These are phyloP conservation scores for Albula glossodonta DNA, from an alignment of 2,113 vertebrate species.

Conservation along the genomic window DNA sequence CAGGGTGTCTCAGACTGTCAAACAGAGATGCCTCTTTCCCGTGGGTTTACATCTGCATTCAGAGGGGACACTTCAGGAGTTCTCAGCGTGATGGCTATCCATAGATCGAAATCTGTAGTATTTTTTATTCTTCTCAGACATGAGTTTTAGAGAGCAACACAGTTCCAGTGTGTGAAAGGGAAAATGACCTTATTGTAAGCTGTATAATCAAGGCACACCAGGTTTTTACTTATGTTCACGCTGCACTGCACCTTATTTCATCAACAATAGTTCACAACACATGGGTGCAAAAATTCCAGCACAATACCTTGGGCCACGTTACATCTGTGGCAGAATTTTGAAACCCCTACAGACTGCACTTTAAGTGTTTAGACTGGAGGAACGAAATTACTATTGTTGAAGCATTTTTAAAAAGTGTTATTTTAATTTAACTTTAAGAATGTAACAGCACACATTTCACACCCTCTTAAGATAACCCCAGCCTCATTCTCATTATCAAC, in stretches of 20 bases:
- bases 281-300: background rate
- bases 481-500: constrained; percentile 39
- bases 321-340: background rate
- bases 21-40: constrained; percentile 61
- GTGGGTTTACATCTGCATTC: constrained; percentile 43
- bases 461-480: constrained; percentile 36
- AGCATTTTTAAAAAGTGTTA: background rate
- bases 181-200: background rate
- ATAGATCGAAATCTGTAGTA: background rate
- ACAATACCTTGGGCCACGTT: background rate
- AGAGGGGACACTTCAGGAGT: constrained; percentile 23
- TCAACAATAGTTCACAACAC: background rate
- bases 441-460: constrained; percentile 35
- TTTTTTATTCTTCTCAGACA: background rate
- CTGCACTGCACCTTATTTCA: background rate
- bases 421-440: constrained; percentile 13
- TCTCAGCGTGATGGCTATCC: background rate
- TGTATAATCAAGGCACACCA: background rate
- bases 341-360: background rate
- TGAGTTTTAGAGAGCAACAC: background rate
- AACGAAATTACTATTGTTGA: background rate
- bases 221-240: background rate
- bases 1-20: constrained; percentile 55
- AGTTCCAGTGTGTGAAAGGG: background rate
- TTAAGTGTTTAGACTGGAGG: background rate